phyloP scores from a whole-genome alignment of 2,797 vertebrate genomes.

The Chaunax sp. region DNA sequence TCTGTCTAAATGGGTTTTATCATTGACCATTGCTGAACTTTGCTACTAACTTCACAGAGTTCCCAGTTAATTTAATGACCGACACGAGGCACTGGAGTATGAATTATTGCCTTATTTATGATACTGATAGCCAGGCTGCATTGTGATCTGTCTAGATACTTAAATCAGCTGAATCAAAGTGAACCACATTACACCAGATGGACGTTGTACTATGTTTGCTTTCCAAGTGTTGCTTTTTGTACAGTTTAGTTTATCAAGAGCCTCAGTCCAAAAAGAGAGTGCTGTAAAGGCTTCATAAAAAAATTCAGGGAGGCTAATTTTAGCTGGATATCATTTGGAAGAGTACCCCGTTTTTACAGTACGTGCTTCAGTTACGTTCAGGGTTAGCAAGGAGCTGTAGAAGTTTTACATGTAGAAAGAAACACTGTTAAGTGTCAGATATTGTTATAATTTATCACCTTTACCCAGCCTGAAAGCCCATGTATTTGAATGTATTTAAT shows the following conservation, averaged over 20 bases:
- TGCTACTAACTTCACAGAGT: slow-evolving; percentile 58
- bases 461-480: slow-evolving; percentile 6
- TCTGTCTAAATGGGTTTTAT: slow-evolving; percentile 78
- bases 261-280: slow-evolving; percentile 40
- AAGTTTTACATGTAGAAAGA: slow-evolving; percentile 28
- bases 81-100: slow-evolving; percentile 41
- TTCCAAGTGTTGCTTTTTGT: slow-evolving; percentile 44
- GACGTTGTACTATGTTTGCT: slow-evolving; percentile 56
- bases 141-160: slow-evolving; percentile 32
- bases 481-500: slow-evolving; percentile 12
- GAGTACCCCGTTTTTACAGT: slow-evolving; percentile 55
- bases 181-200: slow-evolving; percentile 30
- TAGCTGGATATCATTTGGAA: slow-evolving; percentile 61
- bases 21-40: slow-evolving; percentile 81
- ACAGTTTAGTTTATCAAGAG: slow-evolving; percentile 57
- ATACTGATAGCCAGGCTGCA: slow-evolving; percentile 42
- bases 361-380: slow-evolving; percentile 46
- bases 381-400: slow-evolving; percentile 34
- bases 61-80: slow-evolving; percentile 51
- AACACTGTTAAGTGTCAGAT: slow-evolving; percentile 35
- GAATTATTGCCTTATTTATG: slow-evolving; percentile 66
- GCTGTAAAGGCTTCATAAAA: slow-evolving; percentile 46
- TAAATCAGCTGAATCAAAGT: slow-evolving; percentile 50
- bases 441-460: slow-evolving; percentile 34
- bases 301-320: slow-evolving; percentile 58